Percentiles rank a stretch among this genome's conserved stretches.
Evolutionary conservation across 1,140 invertebrate species (phyloP).

Genomic region (Scaptomyza pallida): DNA sequence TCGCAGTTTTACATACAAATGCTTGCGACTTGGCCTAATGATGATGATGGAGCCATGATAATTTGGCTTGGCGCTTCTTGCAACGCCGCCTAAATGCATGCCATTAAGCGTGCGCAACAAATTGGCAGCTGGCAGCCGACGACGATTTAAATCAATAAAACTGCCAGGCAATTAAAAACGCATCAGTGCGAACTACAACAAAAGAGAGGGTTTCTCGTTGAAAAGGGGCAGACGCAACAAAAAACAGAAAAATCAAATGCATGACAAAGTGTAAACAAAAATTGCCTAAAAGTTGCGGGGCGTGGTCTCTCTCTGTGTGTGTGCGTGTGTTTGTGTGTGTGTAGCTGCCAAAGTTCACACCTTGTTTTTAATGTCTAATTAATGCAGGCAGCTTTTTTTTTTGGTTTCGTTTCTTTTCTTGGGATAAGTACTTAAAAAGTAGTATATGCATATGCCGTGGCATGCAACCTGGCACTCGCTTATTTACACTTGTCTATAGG

Average conservation of each 20-base stretch:
- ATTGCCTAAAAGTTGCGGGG: constrained; percentile 42
- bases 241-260: constrained; percentile 37
- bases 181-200: constrained; percentile 47
- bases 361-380: constrained; percentile 82
- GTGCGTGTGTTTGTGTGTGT: constrained; percentile 14
- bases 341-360: constrained; percentile 75
- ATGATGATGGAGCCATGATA: constrained; percentile 51
- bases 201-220: background rate
- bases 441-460: constrained; percentile 16
- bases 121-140: constrained; percentile 75
- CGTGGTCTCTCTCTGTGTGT: constrained; percentile 39
- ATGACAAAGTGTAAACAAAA: constrained; percentile 60
- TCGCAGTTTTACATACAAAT: constrained; percentile 46
- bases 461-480: constrained; percentile 31
- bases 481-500: constrained; percentile 70
- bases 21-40: constrained; percentile 72
- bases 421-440: constrained; percentile 5
- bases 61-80: constrained; percentile 45
- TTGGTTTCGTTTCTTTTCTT: constrained; percentile 39
- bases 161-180: constrained; percentile 76
- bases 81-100: constrained; percentile 36
- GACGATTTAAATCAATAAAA: constrained; percentile 81
- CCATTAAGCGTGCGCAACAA: constrained; percentile 76
- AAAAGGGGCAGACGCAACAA: constrained; percentile 11
- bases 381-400: constrained; percentile 70